These are phyloP conservation scores for Megaceryle maxima DNA, from an alignment of 2,113 vertebrate genomes.

Conservation along the genomic window DNA sequence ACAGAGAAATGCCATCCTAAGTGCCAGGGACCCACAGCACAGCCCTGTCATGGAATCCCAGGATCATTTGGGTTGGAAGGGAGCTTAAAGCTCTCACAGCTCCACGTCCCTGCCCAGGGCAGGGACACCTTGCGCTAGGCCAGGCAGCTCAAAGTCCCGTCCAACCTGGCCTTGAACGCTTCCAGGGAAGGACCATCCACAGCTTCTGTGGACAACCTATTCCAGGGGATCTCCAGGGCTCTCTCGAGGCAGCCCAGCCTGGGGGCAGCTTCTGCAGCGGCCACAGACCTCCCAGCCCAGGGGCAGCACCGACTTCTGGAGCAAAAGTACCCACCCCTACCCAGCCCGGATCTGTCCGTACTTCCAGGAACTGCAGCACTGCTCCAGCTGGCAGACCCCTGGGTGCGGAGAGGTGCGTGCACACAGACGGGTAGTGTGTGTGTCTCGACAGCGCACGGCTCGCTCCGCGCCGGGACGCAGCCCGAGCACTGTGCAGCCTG, in stretches of 20 bases:
- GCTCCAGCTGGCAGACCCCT: background rate
- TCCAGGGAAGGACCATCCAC: background rate
- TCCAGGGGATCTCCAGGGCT: background rate
- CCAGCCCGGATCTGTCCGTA: accelerated
- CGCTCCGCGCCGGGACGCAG: accelerated
- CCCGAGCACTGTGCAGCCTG: background rate
- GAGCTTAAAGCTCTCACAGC: background rate
- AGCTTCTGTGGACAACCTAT: no score
- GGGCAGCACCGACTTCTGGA: background rate
- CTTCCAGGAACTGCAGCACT: background rate
- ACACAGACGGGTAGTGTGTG: background rate
- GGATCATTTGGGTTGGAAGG: background rate
- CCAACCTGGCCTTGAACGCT: background rate
- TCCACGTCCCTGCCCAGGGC: background rate
- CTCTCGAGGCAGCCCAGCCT: background rate
- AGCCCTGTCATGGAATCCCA: background rate
- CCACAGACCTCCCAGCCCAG: no score
- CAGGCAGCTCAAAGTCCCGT: background rate
- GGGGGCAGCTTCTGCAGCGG: background rate
- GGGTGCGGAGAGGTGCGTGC: no score
- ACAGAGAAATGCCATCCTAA: accelerated
- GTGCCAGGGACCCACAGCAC: accelerated
- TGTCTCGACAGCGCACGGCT: background rate
- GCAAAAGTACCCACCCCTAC: background rate
- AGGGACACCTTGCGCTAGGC: background rate